Evolutionary conservation across 2,113 vertebrate genomes (phyloP).

Genomic region (Bagarius yarrelli): DNA sequence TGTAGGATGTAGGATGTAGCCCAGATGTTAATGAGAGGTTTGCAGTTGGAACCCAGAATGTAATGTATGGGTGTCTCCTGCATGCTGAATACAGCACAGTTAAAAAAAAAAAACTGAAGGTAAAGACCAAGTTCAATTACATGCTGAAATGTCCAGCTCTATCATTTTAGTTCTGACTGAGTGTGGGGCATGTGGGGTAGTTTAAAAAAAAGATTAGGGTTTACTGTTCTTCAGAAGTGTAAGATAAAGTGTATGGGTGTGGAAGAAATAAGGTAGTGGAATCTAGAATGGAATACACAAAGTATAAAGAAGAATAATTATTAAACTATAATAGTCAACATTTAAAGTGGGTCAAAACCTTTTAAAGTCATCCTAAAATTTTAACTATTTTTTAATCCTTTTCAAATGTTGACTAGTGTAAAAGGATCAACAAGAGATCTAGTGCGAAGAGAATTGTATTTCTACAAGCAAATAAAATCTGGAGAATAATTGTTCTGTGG

Average conservation of each 20-base stretch:
- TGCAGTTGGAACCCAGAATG: not conserved
- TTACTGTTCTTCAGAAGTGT: not conserved
- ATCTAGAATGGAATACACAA: not conserved
- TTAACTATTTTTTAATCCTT: too few relatives aligned
- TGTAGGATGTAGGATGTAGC: not conserved
- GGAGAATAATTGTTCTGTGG: too few relatives aligned
- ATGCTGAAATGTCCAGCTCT: slow-evolving; percentile 7
- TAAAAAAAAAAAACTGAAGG: not conserved
- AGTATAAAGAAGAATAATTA: too few relatives aligned
- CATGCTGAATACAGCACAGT: slow-evolving; percentile 1
- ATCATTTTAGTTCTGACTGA: not conserved
- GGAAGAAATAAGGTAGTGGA: not conserved
- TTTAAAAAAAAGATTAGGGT: not conserved
- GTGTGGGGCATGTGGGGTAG: not conserved
- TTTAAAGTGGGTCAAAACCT: too few relatives aligned
- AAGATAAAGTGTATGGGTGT: not conserved
- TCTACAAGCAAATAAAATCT: too few relatives aligned
- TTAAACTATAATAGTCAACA: too few relatives aligned
- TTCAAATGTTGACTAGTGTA: too few relatives aligned
- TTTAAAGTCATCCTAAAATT: too few relatives aligned
- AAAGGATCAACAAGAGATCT: too few relatives aligned
- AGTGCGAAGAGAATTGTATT: too few relatives aligned
- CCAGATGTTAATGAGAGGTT: slow-evolving; percentile 28
- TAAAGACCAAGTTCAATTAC: slow-evolving; percentile 24
- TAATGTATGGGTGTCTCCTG: slow-evolving; percentile 32